Evolutionary conservation across 2,113 vertebrate species (phyloP), one percentile per base, ranked within the genome.

Genomic region (Pituophis catenifer): DNA sequence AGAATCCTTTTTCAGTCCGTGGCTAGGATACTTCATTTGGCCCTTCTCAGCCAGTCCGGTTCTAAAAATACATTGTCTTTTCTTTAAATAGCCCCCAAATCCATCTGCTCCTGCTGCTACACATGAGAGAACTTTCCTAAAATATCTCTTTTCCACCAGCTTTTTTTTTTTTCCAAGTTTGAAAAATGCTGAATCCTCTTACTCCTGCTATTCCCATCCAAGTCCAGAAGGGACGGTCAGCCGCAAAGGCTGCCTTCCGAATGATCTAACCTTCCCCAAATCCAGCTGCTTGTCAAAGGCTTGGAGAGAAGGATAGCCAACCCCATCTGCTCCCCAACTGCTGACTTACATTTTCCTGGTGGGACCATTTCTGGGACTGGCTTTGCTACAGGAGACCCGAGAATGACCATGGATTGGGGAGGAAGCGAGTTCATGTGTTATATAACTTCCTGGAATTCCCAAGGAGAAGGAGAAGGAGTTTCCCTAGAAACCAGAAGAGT

Each of bases 401-500:
- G 96, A 94, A 90, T 92, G 29, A 92, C 97, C 93, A 89, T 29
- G 88, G 93, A 97, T 95, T 87, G 86, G 38, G 95, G n/a, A 97
- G 94, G 50, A 33, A 95, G 95, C 94, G 1, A 93, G 96, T 90
- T 92, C 97, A 96, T 95, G 93, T 96, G 96, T 97, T 97, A 96
- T 96, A 97, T 97, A 97, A 97, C 96, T 85, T 85, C 15, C 91
- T 89, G 96, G 95, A 86, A 97, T 97, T 94, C 94, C 81, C 97
- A 96, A 87, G 50, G 58, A 93, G 96, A 88, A 86, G 95, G 96
- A 96, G 96, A 96, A 96, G 91, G 96, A 96, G 96, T 97, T 98
- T 98, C 97, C 98, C 97, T 98, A 97, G 97, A 98, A 98, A 97
- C 97, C 96, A 97, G 96, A 91, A 91, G 95, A 96, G 97, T 98